Evolutionary conservation across 2,797 vertebrate genomes (phyloP).

Genomic region (Enteromius afrohamiltoni): DNA sequence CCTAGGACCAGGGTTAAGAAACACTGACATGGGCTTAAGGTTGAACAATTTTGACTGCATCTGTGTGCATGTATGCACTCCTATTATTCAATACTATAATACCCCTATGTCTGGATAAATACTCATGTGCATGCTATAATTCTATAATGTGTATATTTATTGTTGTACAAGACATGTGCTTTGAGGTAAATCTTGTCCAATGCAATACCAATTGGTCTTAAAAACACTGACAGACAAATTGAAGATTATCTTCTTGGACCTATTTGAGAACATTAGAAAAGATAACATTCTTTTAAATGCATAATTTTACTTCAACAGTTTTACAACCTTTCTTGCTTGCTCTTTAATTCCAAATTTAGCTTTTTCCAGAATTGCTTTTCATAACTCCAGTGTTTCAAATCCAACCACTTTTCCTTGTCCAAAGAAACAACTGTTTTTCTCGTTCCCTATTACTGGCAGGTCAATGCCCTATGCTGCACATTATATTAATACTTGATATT

Average conservation of each 20-base stretch:
- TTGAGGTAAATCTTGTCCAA: not conserved
- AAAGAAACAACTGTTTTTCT: conserved; percentile 48
- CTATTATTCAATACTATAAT: conserved; percentile 37
- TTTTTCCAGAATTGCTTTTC: conserved; percentile 62
- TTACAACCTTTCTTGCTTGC: not conserved
- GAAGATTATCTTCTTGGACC: conserved; percentile 54
- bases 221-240: conserved; percentile 66
- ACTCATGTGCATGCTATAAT: not conserved
- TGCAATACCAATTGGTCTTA: conserved; percentile 58
- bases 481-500: conserved; percentile 70
- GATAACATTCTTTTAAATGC: not conserved
- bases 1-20: too few relatives aligned
- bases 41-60: not conserved
- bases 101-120: conserved; percentile 33
- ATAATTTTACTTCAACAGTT: not conserved
- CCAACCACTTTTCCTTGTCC: conserved; percentile 41
- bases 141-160: not conserved
- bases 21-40: not conserved
- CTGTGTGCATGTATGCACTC: not conserved
- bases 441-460: conserved; percentile 42
- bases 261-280: conserved; percentile 60
- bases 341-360: conserved; percentile 66
- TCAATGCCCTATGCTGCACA: conserved; percentile 72
- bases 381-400: conserved; percentile 39
- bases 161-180: not conserved